These are phyloP conservation scores for Hybognathus amarus DNA, from an alignment of 2,797 vertebrate species.

Conservation along the genomic window DNA sequence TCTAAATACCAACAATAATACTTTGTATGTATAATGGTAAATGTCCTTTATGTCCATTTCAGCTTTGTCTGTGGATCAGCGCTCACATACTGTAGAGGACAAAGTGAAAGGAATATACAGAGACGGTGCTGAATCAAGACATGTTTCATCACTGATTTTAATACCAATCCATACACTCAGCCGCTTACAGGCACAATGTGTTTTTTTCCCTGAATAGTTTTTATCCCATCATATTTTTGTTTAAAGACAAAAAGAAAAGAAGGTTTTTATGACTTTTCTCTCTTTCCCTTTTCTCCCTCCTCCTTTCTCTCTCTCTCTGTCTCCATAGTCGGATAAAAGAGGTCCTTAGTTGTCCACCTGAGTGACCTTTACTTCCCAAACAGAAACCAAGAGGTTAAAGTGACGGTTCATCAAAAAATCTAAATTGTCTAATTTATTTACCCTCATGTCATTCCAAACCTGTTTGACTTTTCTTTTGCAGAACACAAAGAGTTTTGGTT, in stretches of 20 bases:
- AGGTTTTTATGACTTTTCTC: not conserved
- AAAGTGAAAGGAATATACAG: not conserved
- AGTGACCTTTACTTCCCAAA: conserved; percentile 30
- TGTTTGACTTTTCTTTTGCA: not conserved
- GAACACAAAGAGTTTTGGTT: not conserved
- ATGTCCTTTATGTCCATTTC: conserved; percentile 10
- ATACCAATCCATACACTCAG: not conserved
- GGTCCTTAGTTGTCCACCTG: conserved; percentile 43
- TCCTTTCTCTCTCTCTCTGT: conserved; percentile 45
- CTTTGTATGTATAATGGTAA: not conserved
- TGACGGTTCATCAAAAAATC: not conserved
- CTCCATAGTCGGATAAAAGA: conserved; percentile 52
- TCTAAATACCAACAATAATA: not conserved
- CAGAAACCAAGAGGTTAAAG: not conserved
- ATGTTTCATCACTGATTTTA: conserved; percentile 1
- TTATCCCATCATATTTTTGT: not conserved
- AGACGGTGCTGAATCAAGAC: not conserved
- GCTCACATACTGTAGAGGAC: not conserved
- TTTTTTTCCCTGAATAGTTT: not conserved
- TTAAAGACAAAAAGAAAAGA: not conserved
- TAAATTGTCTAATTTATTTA: not conserved
- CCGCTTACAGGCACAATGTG: not conserved
- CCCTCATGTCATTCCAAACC: not conserved
- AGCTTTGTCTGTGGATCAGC: not conserved
- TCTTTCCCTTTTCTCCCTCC: conserved; percentile 24